These are phyloP conservation scores for Drosophila mayaguana DNA, from an alignment of 2,888 invertebrate genomes.

Conservation along the genomic window DNA sequence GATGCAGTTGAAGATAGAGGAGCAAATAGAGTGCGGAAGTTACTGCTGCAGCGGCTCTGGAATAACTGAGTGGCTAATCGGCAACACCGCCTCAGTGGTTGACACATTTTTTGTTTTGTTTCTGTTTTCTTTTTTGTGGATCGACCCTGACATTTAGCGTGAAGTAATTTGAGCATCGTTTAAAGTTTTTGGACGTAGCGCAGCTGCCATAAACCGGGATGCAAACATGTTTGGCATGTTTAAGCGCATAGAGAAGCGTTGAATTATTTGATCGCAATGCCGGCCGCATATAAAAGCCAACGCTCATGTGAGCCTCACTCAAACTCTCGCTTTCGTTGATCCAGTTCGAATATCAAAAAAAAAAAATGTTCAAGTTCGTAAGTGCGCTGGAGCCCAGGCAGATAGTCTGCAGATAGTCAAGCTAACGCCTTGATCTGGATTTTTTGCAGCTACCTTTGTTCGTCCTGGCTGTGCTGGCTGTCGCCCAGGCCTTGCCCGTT, in stretches of 20 bases:
- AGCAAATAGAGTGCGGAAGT: slow-evolving; percentile 34
- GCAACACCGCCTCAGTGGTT: slow-evolving; percentile 18
- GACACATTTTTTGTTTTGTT: slow-evolving; percentile 55
- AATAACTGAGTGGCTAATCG: slow-evolving; percentile 26
- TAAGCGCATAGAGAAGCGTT: slow-evolving; percentile 48
- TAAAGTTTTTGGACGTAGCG: slow-evolving; percentile 56
- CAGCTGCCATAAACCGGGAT: slow-evolving; percentile 75
- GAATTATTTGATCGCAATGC: slow-evolving; percentile 43
- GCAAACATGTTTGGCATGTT: slow-evolving; percentile 83
- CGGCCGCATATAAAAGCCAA: slow-evolving; percentile 75
- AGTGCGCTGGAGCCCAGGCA: slow-evolving; percentile 49
- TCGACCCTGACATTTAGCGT: slow-evolving; percentile 81
- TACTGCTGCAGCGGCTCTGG: slow-evolving; percentile 24
- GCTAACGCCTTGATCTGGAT: neutral
- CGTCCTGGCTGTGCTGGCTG: slow-evolving; percentile 45
- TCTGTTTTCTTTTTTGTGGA: neutral
- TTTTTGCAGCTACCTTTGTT: slow-evolving; percentile 47
- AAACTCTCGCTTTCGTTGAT: slow-evolving; percentile 64
- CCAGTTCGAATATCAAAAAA: slow-evolving; percentile 20
- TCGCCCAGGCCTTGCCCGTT: slow-evolving; percentile 53
- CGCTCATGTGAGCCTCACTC: slow-evolving; percentile 37
- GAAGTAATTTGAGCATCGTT: slow-evolving; percentile 53
- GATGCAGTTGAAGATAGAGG: slow-evolving; percentile 22
- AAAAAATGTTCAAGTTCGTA: slow-evolving; percentile 79
- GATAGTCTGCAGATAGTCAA: neutral